Evolutionary conservation across 2,113 vertebrate genomes (phyloP).

Genomic region (Saccopteryx leptura): DNA sequence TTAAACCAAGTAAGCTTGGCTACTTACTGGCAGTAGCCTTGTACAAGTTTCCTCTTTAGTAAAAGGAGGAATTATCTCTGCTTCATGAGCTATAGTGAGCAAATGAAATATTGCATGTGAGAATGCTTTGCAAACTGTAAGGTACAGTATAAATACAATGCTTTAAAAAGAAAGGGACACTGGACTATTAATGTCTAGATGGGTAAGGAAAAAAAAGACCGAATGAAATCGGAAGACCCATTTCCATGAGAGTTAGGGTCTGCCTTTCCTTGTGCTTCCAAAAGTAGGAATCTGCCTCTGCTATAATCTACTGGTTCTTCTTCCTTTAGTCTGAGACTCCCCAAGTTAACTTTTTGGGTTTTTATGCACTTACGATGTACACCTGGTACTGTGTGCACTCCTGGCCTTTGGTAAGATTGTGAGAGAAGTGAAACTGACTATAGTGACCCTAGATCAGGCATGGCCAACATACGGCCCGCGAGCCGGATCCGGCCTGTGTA

Average conservation of each 20-base stretch:
- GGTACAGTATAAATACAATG: not conserved
- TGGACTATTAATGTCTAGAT: not conserved
- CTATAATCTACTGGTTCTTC: not conserved
- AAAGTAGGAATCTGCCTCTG: not conserved
- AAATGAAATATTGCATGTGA: not conserved
- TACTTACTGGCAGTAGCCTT: not conserved
- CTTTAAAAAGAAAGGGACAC: not conserved
- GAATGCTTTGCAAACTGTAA: not conserved
- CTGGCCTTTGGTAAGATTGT: not conserved
- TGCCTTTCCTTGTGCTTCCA: not conserved
- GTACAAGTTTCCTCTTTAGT: not conserved
- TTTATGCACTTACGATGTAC: not conserved
- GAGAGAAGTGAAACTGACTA: not conserved
- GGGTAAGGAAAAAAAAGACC: not conserved
- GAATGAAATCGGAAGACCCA: not conserved
- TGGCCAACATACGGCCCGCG: too few species aligned
- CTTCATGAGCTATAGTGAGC: not conserved
- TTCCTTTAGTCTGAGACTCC: not conserved
- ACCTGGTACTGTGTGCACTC: not conserved
- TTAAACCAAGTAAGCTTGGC: not conserved
- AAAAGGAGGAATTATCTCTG: conserved; percentile 47
- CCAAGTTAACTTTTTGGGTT: not conserved
- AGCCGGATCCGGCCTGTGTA: too few species aligned
- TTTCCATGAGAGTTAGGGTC: not conserved
- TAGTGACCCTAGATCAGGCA: not conserved